phyloP scores from a whole-genome alignment of 2,113 vertebrate genomes.

The Leiothrix lutea region DNA sequence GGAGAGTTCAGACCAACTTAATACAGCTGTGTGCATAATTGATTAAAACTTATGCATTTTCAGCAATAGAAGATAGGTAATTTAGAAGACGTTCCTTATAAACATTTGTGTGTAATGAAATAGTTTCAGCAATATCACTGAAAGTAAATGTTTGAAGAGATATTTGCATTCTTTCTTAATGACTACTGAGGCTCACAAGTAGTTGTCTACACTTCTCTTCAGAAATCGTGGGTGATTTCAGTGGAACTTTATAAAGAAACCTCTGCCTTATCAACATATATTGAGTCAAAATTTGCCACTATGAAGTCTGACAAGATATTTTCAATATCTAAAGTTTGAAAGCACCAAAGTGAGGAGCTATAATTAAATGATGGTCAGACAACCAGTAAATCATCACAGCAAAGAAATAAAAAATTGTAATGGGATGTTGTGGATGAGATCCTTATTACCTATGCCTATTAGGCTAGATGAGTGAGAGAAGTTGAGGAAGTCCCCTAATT shows the following conservation, averaged over 20 bases:
- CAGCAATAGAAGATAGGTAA: neutral
- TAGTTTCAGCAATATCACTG: neutral
- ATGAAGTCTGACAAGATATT: neutral
- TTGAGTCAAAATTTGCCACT: neutral
- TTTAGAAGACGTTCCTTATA: rapidly evolving
- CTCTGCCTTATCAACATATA: neutral
- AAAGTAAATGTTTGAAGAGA: neutral
- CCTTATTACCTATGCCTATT: rapidly evolving
- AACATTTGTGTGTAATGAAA: neutral
- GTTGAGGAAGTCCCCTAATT: neutral
- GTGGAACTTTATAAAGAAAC: neutral
- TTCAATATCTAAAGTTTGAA: neutral
- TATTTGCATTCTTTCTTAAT: neutral
- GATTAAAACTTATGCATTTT: neutral
- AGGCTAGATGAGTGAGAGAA: neutral
- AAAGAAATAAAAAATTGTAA: neutral
- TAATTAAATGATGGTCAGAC: neutral
- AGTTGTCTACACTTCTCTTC: neutral
- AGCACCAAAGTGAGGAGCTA: neutral
- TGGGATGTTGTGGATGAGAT: neutral
- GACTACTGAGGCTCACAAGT: neutral
- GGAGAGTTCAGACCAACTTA: neutral
- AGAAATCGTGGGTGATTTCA: neutral
- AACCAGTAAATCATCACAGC: neutral
- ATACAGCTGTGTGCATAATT: neutral